phyloP scores from a whole-genome alignment of 2,113 vertebrate genomes.

The Stigmatopora argus region DNA sequence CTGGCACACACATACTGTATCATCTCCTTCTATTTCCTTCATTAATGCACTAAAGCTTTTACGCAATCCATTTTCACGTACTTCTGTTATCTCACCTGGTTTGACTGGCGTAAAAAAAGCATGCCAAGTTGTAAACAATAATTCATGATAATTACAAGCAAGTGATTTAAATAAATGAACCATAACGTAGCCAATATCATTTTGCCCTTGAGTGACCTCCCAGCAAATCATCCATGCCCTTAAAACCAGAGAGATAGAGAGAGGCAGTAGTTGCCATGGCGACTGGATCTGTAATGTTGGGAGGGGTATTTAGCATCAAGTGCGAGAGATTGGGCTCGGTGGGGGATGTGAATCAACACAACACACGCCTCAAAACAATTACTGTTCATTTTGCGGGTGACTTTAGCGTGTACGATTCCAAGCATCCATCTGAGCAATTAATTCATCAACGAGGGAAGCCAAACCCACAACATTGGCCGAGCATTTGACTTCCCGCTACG shows the following conservation, averaged over 20 bases:
- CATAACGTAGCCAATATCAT: conserved; percentile 23
- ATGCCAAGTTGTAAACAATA: not conserved
- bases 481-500: conserved; percentile 16
- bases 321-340: not conserved
- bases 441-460: conserved; percentile 35
- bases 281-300: conserved; percentile 32
- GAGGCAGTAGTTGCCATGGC: conserved; percentile 55
- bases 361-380: conserved; percentile 6
- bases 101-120: not conserved
- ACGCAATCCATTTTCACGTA: conserved; percentile 9
- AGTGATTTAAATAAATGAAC: conserved; percentile 33
- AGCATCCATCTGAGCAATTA: conserved; percentile 5
- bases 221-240: conserved; percentile 14
- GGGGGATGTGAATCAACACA: not conserved
- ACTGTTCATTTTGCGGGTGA: conserved; percentile 2
- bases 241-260: conserved; percentile 19
- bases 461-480: conserved; percentile 13
- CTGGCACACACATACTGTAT: conserved; percentile 20
- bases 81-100: conserved; percentile 20
- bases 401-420: conserved; percentile 8
- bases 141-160: conserved; percentile 20
- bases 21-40: conserved; percentile 19
- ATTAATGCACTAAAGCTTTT: conserved; percentile 13
- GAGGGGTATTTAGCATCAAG: conserved; percentile 30
- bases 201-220: conserved; percentile 21